Evolutionary conservation across 64 coral and sea anemone genomes (phyloP).

Genomic region (Orbicella faveolata): DNA sequence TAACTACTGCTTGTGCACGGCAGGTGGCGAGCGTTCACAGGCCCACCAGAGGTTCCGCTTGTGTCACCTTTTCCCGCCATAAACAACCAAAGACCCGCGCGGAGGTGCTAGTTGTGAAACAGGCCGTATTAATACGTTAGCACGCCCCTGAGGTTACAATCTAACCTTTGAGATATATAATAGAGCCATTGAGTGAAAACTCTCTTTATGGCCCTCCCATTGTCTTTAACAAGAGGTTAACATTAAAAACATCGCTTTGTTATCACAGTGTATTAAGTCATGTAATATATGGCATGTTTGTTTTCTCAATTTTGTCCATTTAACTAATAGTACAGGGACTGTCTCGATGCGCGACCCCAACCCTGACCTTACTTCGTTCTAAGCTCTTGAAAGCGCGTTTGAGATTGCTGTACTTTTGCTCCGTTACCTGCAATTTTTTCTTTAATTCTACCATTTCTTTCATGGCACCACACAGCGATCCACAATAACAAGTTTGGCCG

Average conservation of each 20-base stretch:
- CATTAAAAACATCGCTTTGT: background rate
- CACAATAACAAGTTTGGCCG: constrained; percentile 83
- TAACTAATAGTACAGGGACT: constrained; percentile 83
- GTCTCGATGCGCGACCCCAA: constrained; percentile 85
- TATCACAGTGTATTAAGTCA: background rate
- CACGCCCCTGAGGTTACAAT: too few relatives aligned
- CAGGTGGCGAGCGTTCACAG: background rate
- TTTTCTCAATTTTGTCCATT: background rate
- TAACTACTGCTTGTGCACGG: background rate
- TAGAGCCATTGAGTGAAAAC: too few relatives aligned
- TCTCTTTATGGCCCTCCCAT: too few relatives aligned
- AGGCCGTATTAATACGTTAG: background rate
- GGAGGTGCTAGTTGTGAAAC: background rate
- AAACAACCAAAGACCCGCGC: background rate
- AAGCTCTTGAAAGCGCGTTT: constrained; percentile 73
- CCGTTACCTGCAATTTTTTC: constrained; percentile 76
- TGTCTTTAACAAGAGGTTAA: background rate
- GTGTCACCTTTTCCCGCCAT: background rate
- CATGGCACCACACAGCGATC: constrained; percentile 89
- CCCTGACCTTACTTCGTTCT: constrained; percentile 80
- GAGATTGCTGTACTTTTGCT: constrained; percentile 85
- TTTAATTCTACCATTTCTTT: constrained; percentile 89
- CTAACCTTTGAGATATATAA: too few relatives aligned
- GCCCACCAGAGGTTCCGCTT: background rate
- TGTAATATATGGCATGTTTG: background rate